phyloP scores from a whole-genome alignment of 2,113 vertebrate genomes.

The Cettia cetti region DNA sequence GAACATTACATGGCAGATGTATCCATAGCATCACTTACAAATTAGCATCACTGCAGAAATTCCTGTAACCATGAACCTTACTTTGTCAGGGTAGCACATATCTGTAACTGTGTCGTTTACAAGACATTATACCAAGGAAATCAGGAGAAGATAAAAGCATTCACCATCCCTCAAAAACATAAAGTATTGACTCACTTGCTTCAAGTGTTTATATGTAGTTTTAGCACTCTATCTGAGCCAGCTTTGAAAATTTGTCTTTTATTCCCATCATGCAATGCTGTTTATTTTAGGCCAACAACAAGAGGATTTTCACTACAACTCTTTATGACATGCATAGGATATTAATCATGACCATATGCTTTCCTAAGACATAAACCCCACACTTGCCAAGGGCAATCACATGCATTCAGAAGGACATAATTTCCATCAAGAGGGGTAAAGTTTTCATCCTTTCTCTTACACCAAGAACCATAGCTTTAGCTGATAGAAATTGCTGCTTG shows the following conservation, averaged over 20 bases:
- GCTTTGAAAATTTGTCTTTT: background rate
- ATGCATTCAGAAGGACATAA: background rate
- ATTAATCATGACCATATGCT: background rate
- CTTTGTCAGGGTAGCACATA: background rate
- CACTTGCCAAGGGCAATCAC: background rate
- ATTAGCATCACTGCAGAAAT: constrained; percentile 9
- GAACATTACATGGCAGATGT: background rate
- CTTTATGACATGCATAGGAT: background rate
- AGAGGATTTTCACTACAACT: background rate
- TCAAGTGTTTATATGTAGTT: background rate
- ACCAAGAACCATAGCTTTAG: background rate
- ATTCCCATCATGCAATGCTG: background rate
- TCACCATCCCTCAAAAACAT: background rate
- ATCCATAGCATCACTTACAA: constrained; percentile 12
- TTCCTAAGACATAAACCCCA: background rate
- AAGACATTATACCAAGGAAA: background rate
- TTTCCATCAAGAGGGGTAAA: background rate
- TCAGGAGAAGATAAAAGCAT: background rate
- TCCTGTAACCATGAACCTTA: background rate
- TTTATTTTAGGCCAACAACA: background rate
- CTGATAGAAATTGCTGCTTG: background rate
- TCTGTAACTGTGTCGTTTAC: background rate
- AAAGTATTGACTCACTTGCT: background rate
- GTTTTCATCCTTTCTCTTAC: background rate
- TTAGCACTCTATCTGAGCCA: background rate